A percentile compares a stretch with the other conserved stretches of the same genome.
Evolutionary conservation across 2,797 vertebrate species (phyloP).

Genomic region (Pampus argenteus): DNA sequence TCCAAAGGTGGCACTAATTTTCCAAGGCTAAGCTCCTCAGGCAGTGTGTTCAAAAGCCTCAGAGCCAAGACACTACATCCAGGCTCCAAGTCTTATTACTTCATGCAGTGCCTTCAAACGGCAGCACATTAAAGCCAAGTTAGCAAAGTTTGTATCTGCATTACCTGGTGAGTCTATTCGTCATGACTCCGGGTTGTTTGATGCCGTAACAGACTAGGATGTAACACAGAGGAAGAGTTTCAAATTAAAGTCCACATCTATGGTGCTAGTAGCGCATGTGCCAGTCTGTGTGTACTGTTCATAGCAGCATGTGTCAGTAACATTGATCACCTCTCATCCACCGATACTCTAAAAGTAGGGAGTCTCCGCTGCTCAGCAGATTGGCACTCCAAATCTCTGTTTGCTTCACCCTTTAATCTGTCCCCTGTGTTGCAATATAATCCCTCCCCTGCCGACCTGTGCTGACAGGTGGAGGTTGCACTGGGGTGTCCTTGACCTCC

Average conservation of each 20-base stretch:
- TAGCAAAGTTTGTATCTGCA: conserved; percentile 54
- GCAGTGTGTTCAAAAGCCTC: conserved; percentile 51
- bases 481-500: conserved; percentile 73
- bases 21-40: conserved; percentile 38
- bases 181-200: conserved; percentile 52
- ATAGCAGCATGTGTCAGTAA: conserved; percentile 3
- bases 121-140: conserved; percentile 56
- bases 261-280: background rate
- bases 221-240: conserved; percentile 26
- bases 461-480: conserved; percentile 71
- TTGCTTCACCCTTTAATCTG: conserved; percentile 73
- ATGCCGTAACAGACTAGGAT: conserved; percentile 47
- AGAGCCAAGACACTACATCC: conserved; percentile 40
- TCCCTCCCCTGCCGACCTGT: conserved; percentile 68
- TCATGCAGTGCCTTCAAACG: conserved; percentile 55
- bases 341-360: conserved; percentile 22
- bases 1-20: conserved; percentile 40
- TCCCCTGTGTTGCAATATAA: conserved; percentile 58
- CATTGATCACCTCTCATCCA: conserved; percentile 47
- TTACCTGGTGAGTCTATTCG: conserved; percentile 41
- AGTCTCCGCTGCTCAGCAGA: conserved; percentile 67
- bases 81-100: conserved; percentile 49
- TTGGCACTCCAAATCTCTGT: conserved; percentile 72
- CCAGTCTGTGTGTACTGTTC: conserved; percentile 20
- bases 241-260: conserved; percentile 41